Conservation (phyloP, 2,888 invertebrate species). For the Drosophila infuscata region DNA sequence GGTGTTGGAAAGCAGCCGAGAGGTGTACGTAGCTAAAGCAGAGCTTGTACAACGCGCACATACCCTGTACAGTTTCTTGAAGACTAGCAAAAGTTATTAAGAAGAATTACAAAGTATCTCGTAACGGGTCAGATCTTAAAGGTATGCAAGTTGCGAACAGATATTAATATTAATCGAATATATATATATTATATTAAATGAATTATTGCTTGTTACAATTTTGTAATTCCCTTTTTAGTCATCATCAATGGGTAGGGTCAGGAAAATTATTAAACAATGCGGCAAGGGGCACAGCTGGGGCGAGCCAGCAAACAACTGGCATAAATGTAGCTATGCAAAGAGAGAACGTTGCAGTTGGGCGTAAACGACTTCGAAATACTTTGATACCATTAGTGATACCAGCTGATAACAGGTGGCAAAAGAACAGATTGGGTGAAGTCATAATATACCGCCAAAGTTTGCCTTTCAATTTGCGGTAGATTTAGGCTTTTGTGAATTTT, state of each 20-base stretch:
- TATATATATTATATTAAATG: too few relatives aligned
- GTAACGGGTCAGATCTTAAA: not conserved
- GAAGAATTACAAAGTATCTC: not conserved
- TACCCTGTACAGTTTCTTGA: not conserved
- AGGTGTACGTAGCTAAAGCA: conserved; percentile 11
- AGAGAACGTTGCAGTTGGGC: too few relatives aligned
- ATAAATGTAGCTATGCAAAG: conserved; percentile 56
- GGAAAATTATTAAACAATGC: conserved; percentile 75
- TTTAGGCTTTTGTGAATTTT: too few relatives aligned
- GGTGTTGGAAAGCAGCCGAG: conserved; percentile 48
- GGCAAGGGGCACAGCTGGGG: not conserved
- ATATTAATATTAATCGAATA: not conserved
- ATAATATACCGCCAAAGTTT: too few relatives aligned
- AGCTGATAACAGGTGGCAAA: too few relatives aligned
- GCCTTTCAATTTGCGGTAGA: too few relatives aligned
- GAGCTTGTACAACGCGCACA: not conserved
- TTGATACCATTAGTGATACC: too few relatives aligned
- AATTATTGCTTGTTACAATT: not conserved
- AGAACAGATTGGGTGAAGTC: too few relatives aligned
- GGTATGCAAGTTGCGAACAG: not conserved
- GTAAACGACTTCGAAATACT: too few relatives aligned
- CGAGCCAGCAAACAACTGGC: conserved; percentile 30
- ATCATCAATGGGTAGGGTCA: conserved; percentile 25
- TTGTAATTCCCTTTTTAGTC: not conserved
- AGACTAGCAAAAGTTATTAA: not conserved